Conservation (phyloP, 2,888 invertebrate species). For the Zygogramma bicolorata region DNA sequence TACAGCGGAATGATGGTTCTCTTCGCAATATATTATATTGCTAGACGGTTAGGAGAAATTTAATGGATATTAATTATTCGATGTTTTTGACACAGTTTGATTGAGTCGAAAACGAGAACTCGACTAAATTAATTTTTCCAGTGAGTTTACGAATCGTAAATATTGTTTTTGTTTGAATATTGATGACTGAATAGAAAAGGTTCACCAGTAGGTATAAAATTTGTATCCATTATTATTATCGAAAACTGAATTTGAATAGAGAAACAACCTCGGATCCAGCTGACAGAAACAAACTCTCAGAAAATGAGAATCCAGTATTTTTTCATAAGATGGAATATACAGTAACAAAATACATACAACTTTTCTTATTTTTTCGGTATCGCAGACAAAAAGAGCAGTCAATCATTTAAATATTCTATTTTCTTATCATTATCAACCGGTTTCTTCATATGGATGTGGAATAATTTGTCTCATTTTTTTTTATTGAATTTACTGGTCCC, state of each 20-base stretch:
- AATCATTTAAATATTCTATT: no score
- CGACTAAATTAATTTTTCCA: neutral
- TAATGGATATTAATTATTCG: constrained; percentile 57
- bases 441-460: no score
- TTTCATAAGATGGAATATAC: no score
- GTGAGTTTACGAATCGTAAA: neutral
- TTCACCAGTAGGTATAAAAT: neutral
- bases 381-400: no score
- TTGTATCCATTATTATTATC: neutral
- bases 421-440: no score
- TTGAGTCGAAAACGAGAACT: constrained; percentile 51
- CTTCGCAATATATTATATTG: constrained; percentile 48
- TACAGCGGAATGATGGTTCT: constrained; percentile 46
- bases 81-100: constrained; percentile 48
- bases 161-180: neutral
- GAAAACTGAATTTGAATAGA: neutral
- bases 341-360: no score
- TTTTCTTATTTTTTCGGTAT: no score
- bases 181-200: neutral
- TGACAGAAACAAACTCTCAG: no score
- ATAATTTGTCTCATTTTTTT: no score
- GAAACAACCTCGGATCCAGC: no score
- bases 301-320: no score
- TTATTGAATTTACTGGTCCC: no score
- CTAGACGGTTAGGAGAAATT: constrained; percentile 50